A percentile compares a stretch with the other conserved stretches of the same genome.
Conservation (phyloP, 2,888 invertebrate genomes). For the Lasioglossum pauxillum region DNA sequence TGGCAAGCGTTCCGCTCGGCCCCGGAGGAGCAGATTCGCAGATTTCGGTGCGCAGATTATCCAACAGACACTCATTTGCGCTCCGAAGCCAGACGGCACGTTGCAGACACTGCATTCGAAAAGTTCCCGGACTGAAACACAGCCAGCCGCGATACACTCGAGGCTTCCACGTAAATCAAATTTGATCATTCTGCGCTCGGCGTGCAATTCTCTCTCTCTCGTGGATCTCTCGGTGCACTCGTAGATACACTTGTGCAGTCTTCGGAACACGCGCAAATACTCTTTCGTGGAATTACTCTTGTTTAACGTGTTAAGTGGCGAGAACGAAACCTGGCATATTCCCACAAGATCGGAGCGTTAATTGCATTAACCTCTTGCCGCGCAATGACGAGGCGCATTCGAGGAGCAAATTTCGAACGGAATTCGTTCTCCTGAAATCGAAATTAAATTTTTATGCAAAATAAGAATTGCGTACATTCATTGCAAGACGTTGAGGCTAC, state of each 20-base stretch:
- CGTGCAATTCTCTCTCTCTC: background rate
- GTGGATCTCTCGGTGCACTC: background rate
- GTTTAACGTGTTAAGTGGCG: background rate
- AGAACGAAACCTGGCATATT: background rate
- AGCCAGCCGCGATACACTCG: background rate
- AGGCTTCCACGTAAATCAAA: background rate
- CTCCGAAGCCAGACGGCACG: background rate
- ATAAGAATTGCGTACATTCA: no score
- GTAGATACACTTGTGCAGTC: background rate
- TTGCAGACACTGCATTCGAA: background rate
- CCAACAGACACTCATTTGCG: background rate
- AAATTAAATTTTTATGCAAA: background rate
- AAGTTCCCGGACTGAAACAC: background rate
- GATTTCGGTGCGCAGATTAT: conserved; percentile 11
- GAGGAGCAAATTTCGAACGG: background rate
- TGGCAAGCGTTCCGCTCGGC: conserved; percentile 2
- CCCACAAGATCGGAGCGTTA: background rate
- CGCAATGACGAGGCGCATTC: background rate
- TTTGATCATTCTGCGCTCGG: background rate
- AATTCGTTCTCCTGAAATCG: background rate
- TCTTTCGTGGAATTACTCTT: conserved; percentile 1
- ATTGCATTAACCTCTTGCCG: background rate
- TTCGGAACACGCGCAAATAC: conserved; percentile 1
- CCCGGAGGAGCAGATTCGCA: background rate
- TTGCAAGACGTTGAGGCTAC: no score